Evolutionary conservation across 2,113 vertebrate species (phyloP).

Genomic region (Cyprinus carpio): DNA sequence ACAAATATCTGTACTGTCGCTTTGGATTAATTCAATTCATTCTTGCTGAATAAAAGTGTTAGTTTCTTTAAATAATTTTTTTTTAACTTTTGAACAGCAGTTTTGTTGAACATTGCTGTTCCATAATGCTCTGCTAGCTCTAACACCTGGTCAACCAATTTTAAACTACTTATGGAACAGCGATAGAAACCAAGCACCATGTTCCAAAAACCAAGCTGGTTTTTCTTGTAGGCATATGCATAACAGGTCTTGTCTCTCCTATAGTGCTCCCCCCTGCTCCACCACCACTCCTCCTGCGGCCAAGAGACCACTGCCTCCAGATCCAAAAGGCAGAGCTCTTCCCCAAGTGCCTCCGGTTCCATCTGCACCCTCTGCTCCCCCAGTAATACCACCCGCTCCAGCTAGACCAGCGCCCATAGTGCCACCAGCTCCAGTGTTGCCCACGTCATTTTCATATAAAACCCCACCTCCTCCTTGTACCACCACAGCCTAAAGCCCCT

Average conservation of each 20-base stretch:
- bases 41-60: too few species aligned
- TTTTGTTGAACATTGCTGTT: neutral
- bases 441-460: slow-evolving; percentile 39
- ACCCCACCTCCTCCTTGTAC: slow-evolving; percentile 35
- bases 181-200: neutral
- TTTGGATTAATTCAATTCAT: too few species aligned
- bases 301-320: slow-evolving; percentile 56
- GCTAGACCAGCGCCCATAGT: slow-evolving; percentile 17
- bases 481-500: slow-evolving; percentile 28
- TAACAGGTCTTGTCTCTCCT: neutral
- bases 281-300: slow-evolving; percentile 53
- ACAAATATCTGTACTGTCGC: too few species aligned
- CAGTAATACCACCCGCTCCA: slow-evolving; percentile 3
- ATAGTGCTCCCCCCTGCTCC: slow-evolving; percentile 65
- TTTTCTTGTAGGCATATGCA: neutral
- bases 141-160: neutral
- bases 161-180: neutral
- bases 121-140: neutral
- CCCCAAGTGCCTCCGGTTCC: slow-evolving; percentile 54
- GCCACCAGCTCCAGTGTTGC: slow-evolving; percentile 34
- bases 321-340: slow-evolving; percentile 56
- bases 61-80: too few species aligned
- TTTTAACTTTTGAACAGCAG: too few species aligned
- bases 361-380: slow-evolving; percentile 4
- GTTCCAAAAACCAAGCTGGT: neutral